A percentile compares a stretch with the other conserved stretches of the same genome.
These are phyloP conservation scores for Limenitis camilla DNA, from an alignment of 2,888 invertebrate genomes.

Conservation along the genomic window DNA sequence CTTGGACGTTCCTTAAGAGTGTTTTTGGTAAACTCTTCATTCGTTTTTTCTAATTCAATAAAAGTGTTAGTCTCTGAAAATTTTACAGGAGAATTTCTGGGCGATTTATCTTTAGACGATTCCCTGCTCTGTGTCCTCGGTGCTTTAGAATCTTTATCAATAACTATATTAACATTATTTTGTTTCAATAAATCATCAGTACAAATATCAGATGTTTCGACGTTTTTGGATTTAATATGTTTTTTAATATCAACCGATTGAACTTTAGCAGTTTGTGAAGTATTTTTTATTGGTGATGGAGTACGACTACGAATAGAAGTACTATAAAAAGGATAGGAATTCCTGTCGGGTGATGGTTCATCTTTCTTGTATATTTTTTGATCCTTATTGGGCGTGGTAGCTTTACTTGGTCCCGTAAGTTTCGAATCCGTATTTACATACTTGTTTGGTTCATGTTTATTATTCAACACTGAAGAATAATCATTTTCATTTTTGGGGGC, in stretches of 20 bases:
- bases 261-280: neutral
- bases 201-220: neutral
- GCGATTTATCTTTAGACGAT: constrained; percentile 28
- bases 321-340: neutral
- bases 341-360: neutral
- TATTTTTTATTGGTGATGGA: constrained; percentile 5
- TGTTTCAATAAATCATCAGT: neutral
- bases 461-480: no score
- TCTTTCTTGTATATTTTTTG: no score
- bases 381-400: no score
- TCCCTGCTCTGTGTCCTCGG: constrained; percentile 20
- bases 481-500: no score
- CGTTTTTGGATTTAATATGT: neutral
- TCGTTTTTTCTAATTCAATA: constrained; percentile 43
- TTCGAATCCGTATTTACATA: neutral
- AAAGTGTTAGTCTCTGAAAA: constrained; percentile 42
- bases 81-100: constrained; percentile 44
- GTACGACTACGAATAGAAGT: neutral
- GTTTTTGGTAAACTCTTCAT: constrained; percentile 46
- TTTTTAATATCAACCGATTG: neutral
- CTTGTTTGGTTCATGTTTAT: no score
- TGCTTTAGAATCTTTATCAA: constrained; percentile 1
- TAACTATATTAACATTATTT: neutral
- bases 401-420: neutral
- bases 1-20: constrained; percentile 45